Evolutionary conservation across 2,797 vertebrate genomes (phyloP).

Genomic region (Steatocranus sp.): DNA sequence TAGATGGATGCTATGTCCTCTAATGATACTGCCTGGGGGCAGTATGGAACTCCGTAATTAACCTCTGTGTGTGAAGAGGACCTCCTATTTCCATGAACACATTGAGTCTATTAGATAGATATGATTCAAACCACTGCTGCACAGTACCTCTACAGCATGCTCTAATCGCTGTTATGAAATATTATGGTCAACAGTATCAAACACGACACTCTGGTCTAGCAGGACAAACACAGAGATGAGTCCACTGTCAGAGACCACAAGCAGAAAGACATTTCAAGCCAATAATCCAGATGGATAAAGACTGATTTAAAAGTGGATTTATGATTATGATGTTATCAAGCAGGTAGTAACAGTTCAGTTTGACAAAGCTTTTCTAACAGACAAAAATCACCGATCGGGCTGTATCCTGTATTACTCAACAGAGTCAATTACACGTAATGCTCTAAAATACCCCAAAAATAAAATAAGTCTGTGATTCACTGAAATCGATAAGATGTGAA

Average conservation of each 20-base stretch:
- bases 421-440: background rate
- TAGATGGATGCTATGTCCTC: accelerated
- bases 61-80: background rate
- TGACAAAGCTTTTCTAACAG: background rate
- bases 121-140: background rate
- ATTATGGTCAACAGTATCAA: background rate
- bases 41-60: background rate
- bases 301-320: background rate
- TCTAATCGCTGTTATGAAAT: background rate
- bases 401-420: background rate
- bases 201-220: background rate
- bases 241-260: background rate
- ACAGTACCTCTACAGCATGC: background rate
- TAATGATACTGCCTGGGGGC: background rate
- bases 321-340: conserved; percentile 9
- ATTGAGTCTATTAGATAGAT: background rate
- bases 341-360: background rate
- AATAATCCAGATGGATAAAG: background rate
- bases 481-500: background rate
- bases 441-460: background rate
- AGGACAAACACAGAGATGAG: background rate
- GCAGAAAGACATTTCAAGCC: background rate
- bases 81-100: background rate
- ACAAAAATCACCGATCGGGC: background rate
- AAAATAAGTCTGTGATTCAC: background rate